Percentiles rank a stretch among this genome's conserved stretches.
Conservation (phyloP, 1,140 invertebrate species). For the Brachionus plicatilis region DNA sequence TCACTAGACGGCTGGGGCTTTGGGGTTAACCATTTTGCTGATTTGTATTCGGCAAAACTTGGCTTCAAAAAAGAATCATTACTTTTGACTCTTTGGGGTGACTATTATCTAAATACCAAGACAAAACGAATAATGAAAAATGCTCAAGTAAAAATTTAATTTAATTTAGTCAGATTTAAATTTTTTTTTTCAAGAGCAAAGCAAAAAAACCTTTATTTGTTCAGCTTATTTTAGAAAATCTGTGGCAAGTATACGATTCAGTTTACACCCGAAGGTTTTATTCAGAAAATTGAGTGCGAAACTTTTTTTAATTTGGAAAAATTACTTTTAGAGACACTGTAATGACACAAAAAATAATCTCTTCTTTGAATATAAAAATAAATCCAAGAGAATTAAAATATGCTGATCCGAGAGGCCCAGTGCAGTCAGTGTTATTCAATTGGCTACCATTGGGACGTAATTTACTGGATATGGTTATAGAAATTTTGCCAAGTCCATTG, state of each 20-base stretch:
- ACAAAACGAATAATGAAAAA: constrained; percentile 78
- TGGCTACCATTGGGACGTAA: constrained; percentile 39
- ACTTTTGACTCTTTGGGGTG: constrained; percentile 83
- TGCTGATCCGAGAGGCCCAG: constrained; percentile 14
- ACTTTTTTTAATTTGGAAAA: background rate
- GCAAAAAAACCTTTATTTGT: constrained; percentile 93
- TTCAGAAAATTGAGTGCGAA: background rate
- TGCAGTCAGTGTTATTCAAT: constrained; percentile 20
- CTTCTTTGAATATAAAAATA: constrained; percentile 27
- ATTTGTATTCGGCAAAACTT: constrained; percentile 74
- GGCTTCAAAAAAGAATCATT: constrained; percentile 63
- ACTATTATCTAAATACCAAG: constrained; percentile 84
- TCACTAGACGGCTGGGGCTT: constrained; percentile 97
- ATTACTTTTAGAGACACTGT: background rate
- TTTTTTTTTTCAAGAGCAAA: constrained; percentile 60
- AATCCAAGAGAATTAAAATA: constrained; percentile 35
- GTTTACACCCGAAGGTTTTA: background rate
- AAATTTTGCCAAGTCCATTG: constrained; percentile 72
- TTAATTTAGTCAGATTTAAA: background rate
- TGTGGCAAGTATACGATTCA: constrained; percentile 62
- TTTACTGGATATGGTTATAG: constrained; percentile 64
- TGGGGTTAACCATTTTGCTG: constrained; percentile 71
- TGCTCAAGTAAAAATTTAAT: constrained; percentile 64
- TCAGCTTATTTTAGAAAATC: constrained; percentile 85
- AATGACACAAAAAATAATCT: constrained; percentile 33